Evolutionary conservation across 2,888 invertebrate species (phyloP), one percentile per base, ranked within the genome.

Genomic region (Ormyrus labotus): DNA sequence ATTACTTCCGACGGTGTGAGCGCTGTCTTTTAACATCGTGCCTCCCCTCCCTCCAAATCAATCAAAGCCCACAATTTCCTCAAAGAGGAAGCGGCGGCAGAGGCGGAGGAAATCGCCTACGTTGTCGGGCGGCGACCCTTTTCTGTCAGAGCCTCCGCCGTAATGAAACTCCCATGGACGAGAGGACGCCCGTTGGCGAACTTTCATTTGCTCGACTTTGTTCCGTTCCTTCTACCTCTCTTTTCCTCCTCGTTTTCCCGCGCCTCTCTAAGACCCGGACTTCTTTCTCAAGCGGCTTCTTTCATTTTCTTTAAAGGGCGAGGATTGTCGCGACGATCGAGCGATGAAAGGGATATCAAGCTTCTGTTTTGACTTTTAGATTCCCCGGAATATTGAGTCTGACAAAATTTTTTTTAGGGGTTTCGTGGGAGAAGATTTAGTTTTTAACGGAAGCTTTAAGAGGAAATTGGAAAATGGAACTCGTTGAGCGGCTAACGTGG

Each of bases 131-230:
- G 34, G 47, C 58, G 69, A 58, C 13, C 64, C 74, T 73, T 79
- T 74, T 74, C 64, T 74, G 65, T 71, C 71, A 58, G 64, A 65
- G 50, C 64, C 13, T 7, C 1, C 53, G n/a, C 34, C 64, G 64
- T 81, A 77, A 81, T 81, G 80, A 81, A 81, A 81, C 81, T 81
- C 77, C 63, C 57, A 58, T 77, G 60, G 58, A 71, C 34, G 34
- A 34, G 34, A 34, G 34, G 34, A 34, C 68, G 68, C 55, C 69
- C 63, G 63, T 69, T 57, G 63, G 48, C 63, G 19, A 61, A 79
- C 64, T 79, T 79, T 74, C 79, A 73, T 73, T 79, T 69, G 63
- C 73, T 74, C 50, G 45, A 67, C 74, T 74, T 65, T 53, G 45
- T 75, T 67, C 50, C 50, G 65, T 13, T 8, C 50, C 5, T 7